These are phyloP conservation scores for Pristionchus arcanus DNA, from an alignment of 2,888 invertebrate species.

Conservation along the genomic window DNA sequence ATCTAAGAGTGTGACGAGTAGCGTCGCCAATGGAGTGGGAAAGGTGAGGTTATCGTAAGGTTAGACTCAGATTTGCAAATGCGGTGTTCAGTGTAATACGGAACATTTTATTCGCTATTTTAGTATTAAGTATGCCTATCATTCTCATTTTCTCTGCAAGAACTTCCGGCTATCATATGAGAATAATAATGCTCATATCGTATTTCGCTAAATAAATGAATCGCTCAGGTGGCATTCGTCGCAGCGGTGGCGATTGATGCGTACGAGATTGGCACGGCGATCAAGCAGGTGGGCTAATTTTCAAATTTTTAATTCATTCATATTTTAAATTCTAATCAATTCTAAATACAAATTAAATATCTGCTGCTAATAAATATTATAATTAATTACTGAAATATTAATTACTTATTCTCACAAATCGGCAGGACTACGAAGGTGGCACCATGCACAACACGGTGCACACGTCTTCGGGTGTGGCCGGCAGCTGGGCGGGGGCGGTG, in stretches of 20 bases:
- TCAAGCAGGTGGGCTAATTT: background rate
- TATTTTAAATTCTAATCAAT: background rate
- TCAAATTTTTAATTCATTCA: too few relatives aligned
- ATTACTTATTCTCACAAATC: background rate
- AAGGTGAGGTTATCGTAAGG: background rate
- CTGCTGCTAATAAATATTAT: too few relatives aligned
- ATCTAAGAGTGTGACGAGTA: background rate
- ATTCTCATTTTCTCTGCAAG: too few relatives aligned
- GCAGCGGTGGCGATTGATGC: constrained; percentile 19
- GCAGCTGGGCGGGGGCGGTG: constrained; percentile 15
- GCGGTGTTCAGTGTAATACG: too few relatives aligned
- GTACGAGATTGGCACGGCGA: constrained; percentile 11
- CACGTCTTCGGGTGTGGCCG: background rate
- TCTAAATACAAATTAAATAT: too few relatives aligned
- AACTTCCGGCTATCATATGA: too few relatives aligned
- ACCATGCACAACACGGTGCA: constrained; percentile 50
- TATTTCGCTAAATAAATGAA: background rate
- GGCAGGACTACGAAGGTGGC: constrained; percentile 35
- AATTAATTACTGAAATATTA: too few relatives aligned
- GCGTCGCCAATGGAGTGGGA: constrained; percentile 24
- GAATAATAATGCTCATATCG: too few relatives aligned
- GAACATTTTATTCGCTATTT: too few relatives aligned
- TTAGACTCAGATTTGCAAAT: too few relatives aligned
- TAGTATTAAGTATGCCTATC: too few relatives aligned
- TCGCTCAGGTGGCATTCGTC: background rate